phyloP scores from a whole-genome alignment of 2,113 vertebrate species.

The Jaculus jaculus region DNA sequence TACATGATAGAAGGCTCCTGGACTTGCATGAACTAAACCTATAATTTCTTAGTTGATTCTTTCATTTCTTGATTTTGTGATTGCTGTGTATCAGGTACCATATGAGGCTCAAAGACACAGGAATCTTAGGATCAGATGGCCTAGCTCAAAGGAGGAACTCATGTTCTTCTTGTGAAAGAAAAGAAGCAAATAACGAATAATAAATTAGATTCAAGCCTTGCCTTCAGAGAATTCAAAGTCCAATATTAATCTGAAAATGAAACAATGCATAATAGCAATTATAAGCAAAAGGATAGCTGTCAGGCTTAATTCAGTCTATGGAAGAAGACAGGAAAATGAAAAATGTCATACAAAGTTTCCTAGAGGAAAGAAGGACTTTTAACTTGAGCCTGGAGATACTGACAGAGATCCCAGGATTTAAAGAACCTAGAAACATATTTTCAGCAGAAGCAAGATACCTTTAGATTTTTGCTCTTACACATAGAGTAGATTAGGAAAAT shows the following conservation, averaged over 20 bases:
- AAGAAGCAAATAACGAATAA: background rate
- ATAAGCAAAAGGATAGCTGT: background rate
- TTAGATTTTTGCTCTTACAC: background rate
- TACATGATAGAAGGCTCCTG: background rate
- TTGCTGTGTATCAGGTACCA: background rate
- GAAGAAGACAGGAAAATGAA: background rate
- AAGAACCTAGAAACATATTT: background rate
- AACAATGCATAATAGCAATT: background rate
- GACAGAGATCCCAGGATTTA: background rate
- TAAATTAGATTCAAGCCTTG: background rate
- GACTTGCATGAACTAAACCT: background rate
- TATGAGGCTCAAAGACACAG: background rate
- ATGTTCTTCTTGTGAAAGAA: background rate
- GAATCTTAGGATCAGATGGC: background rate
- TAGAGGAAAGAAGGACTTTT: background rate
- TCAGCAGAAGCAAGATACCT: background rate
- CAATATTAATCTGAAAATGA: background rate
- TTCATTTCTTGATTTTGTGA: background rate
- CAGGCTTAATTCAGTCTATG: background rate
- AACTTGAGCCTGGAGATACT: background rate
- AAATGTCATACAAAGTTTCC: background rate
- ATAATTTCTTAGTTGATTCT: background rate
- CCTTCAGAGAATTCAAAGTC: background rate
- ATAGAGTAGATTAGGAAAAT: background rate
- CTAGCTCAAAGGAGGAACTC: background rate